A percentile compares a stretch with the other conserved stretches of the same genome.
phyloP scores from a whole-genome alignment of 2,113 vertebrate genomes.

The Strix aluco region DNA sequence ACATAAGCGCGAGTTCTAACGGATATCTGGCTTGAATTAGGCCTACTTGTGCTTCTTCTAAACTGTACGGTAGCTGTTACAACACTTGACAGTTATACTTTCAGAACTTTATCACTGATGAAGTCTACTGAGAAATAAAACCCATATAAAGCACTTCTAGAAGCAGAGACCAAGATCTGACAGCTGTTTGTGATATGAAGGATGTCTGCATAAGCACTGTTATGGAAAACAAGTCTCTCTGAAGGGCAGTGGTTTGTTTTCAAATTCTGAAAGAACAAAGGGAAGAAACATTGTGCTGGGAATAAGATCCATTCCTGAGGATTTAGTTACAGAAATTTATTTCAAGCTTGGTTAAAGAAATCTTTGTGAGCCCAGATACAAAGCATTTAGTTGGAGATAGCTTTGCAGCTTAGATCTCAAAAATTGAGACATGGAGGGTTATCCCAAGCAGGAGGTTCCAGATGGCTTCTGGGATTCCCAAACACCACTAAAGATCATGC shows the following conservation, averaged over 20 bases:
- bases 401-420: neutral
- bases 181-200: neutral
- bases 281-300: neutral
- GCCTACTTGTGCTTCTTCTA: neutral
- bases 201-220: neutral
- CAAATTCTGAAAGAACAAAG: neutral
- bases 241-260: neutral
- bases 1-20: neutral
- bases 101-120: neutral
- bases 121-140: neutral
- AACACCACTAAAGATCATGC: neutral
- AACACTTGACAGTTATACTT: neutral
- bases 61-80: neutral
- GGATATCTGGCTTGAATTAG: neutral
- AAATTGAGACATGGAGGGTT: neutral
- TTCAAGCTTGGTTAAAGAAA: neutral
- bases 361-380: neutral
- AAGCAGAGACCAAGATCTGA: neutral
- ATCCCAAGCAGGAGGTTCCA: neutral
- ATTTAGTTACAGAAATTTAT: neutral
- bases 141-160: neutral
- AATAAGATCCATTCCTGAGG: neutral
- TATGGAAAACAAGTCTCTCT: neutral
- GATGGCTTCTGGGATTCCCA: neutral
- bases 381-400: neutral